phyloP scores from a whole-genome alignment of 2,797 vertebrate genomes.

The Sebastiscus tertius region DNA sequence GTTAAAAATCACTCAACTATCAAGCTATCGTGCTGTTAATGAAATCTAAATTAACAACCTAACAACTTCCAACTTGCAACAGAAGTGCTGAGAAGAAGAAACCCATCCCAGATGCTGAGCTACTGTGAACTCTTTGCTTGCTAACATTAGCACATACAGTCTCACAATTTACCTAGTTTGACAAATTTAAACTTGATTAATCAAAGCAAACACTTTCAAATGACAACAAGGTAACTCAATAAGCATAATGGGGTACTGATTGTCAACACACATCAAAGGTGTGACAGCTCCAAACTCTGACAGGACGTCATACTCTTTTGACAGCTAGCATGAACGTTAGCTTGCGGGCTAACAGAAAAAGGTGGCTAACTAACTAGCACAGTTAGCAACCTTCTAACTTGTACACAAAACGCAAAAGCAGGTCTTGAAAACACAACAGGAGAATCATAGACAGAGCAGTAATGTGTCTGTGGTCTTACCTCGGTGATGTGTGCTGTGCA shows the following conservation, averaged over 20 bases:
- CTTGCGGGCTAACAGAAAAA: conserved; percentile 42
- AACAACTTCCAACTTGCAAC: neutral
- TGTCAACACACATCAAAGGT: neutral
- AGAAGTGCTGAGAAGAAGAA: neutral
- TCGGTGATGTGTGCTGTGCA: neutral
- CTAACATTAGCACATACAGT: conserved; percentile 20
- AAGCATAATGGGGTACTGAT: neutral
- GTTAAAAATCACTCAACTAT: neutral
- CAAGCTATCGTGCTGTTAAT: neutral
- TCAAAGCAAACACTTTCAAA: neutral
- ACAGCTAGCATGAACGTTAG: conserved; percentile 65
- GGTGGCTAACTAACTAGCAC: conserved; percentile 42
- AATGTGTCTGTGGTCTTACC: conserved; percentile 46
- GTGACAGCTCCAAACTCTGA: conserved; percentile 12
- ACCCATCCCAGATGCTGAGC: conserved; percentile 13
- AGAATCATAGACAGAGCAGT: neutral
- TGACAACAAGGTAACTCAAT: neutral
- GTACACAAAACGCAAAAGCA: neutral
- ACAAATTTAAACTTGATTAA: neutral
- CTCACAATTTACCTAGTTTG: neutral
- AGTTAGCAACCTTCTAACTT: conserved; percentile 17
- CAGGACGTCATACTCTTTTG: conserved; percentile 37
- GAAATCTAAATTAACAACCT: neutral
- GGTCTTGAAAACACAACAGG: neutral
- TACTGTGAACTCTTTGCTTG: conserved; percentile 3